Evolutionary conservation across 2,888 invertebrate species (phyloP), one percentile per base, ranked within the genome.

Genomic region (Lepidocyrtinus sp.): DNA sequence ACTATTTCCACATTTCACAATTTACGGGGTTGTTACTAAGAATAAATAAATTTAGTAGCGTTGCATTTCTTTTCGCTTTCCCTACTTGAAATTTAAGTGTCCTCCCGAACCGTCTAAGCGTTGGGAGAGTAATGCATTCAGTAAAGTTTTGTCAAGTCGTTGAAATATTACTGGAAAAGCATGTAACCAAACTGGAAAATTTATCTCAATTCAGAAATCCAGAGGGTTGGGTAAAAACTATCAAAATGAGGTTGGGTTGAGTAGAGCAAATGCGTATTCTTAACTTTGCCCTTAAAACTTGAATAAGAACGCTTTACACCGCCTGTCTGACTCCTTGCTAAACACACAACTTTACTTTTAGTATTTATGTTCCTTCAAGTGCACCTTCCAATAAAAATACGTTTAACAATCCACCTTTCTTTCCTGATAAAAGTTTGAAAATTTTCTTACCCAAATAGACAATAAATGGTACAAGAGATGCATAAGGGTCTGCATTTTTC

Each of bases 121-220:
- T n/a, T 2, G 2, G 50, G 50, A 50, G 15, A 50, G 21, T 22
- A 59, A 21, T 59, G 59, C 59, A 59, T 59, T 65, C 71, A 72
- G 74, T 69, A 79, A 74, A 70, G 78, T 69, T 73, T 78, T 75
- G 80, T 80, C 80, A 80, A 62, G 71, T 19, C 65, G 75, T 71
- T 75, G 75, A 80, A 75, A 80, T 80, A 80, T 80, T 64, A 67
- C 80, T 74, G 67, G 55, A 27, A 74, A 75, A 75, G 55, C 71
- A 80, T 80, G 75, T 70, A 65, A 68, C 80, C 69, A 71, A 15
- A 36, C 7, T 61, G 73, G 25, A 27, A 75, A 73, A 82, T 82
- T 82, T 82, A 79, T 82, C 82, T 82, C 82, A 82, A 82, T 82
- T 79, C 75, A 55, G 75, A 73, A 81, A 75, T 80, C 65, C 62